phyloP scores from a whole-genome alignment of 2,888 invertebrate species.

The Baccha elongata region DNA sequence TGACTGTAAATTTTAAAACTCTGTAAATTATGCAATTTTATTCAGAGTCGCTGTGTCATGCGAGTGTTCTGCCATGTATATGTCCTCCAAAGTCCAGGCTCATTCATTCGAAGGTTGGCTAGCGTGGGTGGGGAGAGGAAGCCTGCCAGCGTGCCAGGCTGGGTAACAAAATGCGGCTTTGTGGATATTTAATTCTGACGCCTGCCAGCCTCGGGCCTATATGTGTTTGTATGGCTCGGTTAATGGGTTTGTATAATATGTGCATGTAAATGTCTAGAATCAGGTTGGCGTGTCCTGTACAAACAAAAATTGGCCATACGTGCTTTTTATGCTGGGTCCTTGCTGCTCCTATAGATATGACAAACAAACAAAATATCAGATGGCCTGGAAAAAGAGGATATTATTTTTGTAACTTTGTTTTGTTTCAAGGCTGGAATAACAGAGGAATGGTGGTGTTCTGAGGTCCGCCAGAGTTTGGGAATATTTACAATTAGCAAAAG shows the following conservation, averaged over 20 bases:
- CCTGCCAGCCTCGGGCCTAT: constrained; percentile 53
- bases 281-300: constrained; percentile 44
- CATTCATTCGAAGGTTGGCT: neutral
- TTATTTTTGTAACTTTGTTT: constrained; percentile 46
- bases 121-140: constrained; percentile 1
- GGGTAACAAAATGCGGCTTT: constrained; percentile 61
- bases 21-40: constrained; percentile 71
- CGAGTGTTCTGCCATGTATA: neutral
- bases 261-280: constrained; percentile 59
- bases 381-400: constrained; percentile 61
- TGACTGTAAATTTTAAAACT: constrained; percentile 71
- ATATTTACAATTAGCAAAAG: constrained; percentile 50
- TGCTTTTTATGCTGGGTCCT: constrained; percentile 48
- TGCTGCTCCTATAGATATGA: constrained; percentile 51
- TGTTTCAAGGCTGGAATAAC: constrained; percentile 13
- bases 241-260: constrained; percentile 23
- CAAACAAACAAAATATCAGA: constrained; percentile 66
- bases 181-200: constrained; percentile 69
- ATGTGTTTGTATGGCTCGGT: constrained; percentile 27
- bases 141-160: constrained; percentile 1
- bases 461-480: constrained; percentile 3
- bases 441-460: constrained; percentile 1
- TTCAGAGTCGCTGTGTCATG: constrained; percentile 22
- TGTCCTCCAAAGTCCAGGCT: neutral
- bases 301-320: constrained; percentile 56